Percentiles rank a stretch among this genome's conserved stretches.
Evolutionary conservation across 2,797 vertebrate genomes (phyloP).

Genomic region (Fistularia tabacaria): DNA sequence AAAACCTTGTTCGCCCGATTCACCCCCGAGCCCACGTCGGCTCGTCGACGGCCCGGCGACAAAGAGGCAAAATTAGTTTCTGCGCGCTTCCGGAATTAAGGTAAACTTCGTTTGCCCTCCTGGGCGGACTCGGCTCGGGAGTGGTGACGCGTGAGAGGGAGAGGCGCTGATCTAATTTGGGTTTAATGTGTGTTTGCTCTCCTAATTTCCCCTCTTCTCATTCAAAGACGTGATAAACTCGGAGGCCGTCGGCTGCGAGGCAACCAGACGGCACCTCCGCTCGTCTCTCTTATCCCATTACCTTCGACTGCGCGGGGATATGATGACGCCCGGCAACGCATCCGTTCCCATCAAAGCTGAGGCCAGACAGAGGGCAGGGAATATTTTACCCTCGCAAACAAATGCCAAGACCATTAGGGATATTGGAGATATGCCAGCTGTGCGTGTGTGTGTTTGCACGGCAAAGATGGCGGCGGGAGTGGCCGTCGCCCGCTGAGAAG

Average conservation of each 20-base stretch:
- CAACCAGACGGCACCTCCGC: conserved; percentile 13
- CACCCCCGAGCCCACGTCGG: no score
- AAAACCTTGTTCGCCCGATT: no score
- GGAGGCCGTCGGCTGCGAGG: conserved; percentile 34
- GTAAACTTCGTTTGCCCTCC: conserved; percentile 36
- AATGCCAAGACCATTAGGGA: conserved; percentile 14
- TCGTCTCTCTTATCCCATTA: conserved; percentile 46
- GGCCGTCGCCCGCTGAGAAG: conserved; percentile 10
- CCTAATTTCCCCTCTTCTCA: conserved; percentile 46
- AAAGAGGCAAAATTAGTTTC: no score
- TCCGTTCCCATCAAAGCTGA: conserved; percentile 32
- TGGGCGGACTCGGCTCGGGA: conserved; percentile 36
- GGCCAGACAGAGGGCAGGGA: conserved; percentile 37
- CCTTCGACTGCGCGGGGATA: conserved; percentile 15
- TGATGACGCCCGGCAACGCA: conserved; percentile 26
- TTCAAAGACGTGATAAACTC: conserved; percentile 53
- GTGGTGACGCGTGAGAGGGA: conserved; percentile 28
- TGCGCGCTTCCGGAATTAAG: no score
- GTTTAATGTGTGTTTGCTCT: conserved; percentile 57
- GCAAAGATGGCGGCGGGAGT: not conserved
- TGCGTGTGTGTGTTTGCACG: not conserved
- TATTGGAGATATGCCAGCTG: conserved; percentile 4
- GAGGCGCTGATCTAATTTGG: conserved; percentile 56
- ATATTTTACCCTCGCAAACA: conserved; percentile 37
- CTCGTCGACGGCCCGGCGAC: no score